phyloP scores from a whole-genome alignment of 2,797 vertebrate genomes.

The Clarias pachynema region DNA sequence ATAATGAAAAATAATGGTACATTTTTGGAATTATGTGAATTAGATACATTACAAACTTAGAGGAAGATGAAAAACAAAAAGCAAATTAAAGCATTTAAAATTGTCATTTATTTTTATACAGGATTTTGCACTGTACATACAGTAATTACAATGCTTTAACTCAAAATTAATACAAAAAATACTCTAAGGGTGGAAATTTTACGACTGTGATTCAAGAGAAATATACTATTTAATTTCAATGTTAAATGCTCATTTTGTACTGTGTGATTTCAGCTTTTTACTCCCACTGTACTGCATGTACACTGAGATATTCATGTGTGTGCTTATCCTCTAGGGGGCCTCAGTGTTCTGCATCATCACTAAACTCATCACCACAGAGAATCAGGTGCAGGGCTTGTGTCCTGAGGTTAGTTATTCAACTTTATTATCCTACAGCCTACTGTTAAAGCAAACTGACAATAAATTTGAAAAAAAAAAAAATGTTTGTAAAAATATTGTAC shows the following conservation, averaged over 20 bases:
- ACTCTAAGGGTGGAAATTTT: neutral
- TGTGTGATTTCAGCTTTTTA: neutral
- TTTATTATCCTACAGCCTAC: neutral
- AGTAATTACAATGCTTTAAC: neutral
- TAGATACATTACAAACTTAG: too few relatives aligned
- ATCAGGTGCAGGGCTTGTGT: constrained; percentile 87
- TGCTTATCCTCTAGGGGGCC: constrained; percentile 77
- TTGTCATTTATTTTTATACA: neutral
- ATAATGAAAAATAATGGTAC: too few relatives aligned
- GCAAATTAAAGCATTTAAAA: neutral
- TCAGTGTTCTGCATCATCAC: constrained; percentile 94
- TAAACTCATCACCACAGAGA: constrained; percentile 88
- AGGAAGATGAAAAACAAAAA: neutral
- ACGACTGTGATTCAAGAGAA: neutral
- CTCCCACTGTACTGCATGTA: neutral
- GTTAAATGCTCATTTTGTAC: neutral
- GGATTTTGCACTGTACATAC: neutral
- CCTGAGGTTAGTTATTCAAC: constrained; percentile 80
- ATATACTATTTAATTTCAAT: neutral
- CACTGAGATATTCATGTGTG: neutral
- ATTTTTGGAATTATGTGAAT: too few relatives aligned
- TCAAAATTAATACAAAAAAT: neutral
- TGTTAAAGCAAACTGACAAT: neutral
- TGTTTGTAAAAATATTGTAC: neutral
- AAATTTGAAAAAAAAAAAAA: too few relatives aligned